Evolutionary conservation across 2,113 vertebrate genomes (phyloP).

Genomic region (Polypterus senegalus): DNA sequence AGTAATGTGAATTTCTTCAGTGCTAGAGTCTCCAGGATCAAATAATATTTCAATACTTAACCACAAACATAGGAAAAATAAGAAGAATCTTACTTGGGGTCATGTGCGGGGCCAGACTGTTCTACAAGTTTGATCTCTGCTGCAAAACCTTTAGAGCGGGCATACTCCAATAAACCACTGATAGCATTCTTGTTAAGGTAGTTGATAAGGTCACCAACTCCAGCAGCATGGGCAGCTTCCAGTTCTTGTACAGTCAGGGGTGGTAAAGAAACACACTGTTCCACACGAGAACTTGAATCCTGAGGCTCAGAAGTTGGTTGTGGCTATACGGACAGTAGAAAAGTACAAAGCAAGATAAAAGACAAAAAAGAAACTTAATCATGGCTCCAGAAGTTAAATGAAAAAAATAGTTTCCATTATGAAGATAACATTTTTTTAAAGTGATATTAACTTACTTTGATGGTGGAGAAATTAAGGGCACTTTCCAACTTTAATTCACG

Average conservation of each 20-base stretch:
- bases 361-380: background rate
- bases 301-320: slow-evolving; percentile 37
- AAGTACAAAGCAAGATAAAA: background rate
- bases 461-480: slow-evolving; percentile 33
- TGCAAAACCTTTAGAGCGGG: slow-evolving; percentile 82
- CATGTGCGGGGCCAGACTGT: slow-evolving; percentile 80
- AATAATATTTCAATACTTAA: too few species aligned
- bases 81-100: slow-evolving; percentile 69
- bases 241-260: slow-evolving; percentile 49
- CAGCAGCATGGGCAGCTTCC: slow-evolving; percentile 53
- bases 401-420: too few species aligned
- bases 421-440: too few species aligned
- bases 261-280: slow-evolving; percentile 40
- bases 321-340: slow-evolving; percentile 29
- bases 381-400: background rate
- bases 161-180: slow-evolving; percentile 82
- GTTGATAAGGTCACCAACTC: slow-evolving; percentile 76
- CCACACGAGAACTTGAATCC: slow-evolving; percentile 27
- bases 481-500: slow-evolving; percentile 67
- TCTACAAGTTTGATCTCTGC: slow-evolving; percentile 85
- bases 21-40: too few species aligned
- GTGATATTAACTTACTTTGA: slow-evolving; percentile 46
- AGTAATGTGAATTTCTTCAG: too few species aligned
- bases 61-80: background rate
- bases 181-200: slow-evolving; percentile 86